Evolutionary conservation across 1,140 invertebrate genomes (phyloP), one percentile per base, ranked within the genome.

Genomic region (Drosophila funebris): DNA sequence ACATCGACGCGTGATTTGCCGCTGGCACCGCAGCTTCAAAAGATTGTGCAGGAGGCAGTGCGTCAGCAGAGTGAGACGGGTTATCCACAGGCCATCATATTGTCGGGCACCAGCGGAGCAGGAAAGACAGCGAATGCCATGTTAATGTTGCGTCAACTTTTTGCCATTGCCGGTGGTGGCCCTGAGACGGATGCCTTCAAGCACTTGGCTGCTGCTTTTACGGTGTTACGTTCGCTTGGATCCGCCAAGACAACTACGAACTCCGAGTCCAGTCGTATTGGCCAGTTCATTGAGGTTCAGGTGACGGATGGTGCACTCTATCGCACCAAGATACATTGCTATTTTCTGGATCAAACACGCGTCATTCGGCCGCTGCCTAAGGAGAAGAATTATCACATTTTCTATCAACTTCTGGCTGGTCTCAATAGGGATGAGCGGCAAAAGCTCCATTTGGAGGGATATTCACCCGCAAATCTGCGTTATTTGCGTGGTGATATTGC

Each of bases 301-400:
- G 97, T 98, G 48, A 98, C 97, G n/a, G 97, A 98, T 92, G 97
- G 97, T 57, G 97, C 97, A 8, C 93, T 99, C 22, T 98, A 98
- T 92, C 94, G 97, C 87, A 98, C 97, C 3, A 98, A 98, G 94
- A 98, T 98, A 75, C 97, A 98, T 91, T 98, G 97, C 92, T 98
- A 98, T 90, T 98, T 98, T 92, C 60, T 92, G 58, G 97, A 99
- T 90, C 96, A 98, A 92, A 98, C 96, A 24, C 94, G 98, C 54
- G 97, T 98, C 11, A 97, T 98, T 62, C 93, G 95, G 24, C 96
- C 96, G 4, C 93, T 97, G 70, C 93, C 95, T 6, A 95, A 96
- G 83, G 97, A 98, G 92, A 97, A 98, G 85, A 99, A 98, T 93
- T 99, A 98, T 91, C 97, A 99, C 90, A 98, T 99, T 90, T 99